These are phyloP conservation scores for Megalurothrips usitatus DNA, from an alignment of 2,888 invertebrate genomes.

Conservation along the genomic window DNA sequence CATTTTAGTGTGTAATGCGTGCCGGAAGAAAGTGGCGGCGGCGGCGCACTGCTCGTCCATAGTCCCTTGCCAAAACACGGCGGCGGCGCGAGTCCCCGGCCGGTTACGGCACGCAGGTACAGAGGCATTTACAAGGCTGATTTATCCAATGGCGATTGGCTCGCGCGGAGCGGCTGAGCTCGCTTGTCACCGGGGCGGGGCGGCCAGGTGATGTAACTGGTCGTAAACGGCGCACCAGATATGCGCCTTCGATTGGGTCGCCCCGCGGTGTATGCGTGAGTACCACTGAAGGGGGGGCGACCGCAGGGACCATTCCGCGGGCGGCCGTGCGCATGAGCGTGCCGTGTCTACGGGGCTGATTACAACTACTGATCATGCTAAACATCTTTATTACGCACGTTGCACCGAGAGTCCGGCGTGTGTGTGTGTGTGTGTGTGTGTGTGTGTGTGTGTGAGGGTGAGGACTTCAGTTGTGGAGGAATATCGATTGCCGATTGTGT, in stretches of 20 bases:
- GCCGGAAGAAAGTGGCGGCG: no score
- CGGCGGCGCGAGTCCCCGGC: no score
- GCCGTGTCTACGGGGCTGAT: conserved; percentile 3
- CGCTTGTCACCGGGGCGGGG: not conserved
- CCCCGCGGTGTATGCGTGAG: no score
- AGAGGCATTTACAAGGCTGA: not conserved
- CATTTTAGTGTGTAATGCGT: no score
- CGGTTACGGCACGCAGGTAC: no score
- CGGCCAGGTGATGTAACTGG: no score
- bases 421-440: not conserved
- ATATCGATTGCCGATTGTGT: no score
- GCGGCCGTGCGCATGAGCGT: not conserved
- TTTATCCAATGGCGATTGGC: not conserved
- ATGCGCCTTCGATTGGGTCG: no score
- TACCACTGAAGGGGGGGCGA: not conserved
- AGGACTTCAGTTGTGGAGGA: not conserved
- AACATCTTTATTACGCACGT: not conserved
- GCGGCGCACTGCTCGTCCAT: no score
- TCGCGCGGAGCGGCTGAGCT: not conserved
- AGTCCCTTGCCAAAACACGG: no score
- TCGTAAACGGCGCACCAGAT: no score
- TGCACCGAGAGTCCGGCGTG: not conserved
- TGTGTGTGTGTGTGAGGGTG: not conserved
- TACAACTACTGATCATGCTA: conserved; percentile 22
- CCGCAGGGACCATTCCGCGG: not conserved